A percentile compares a stretch with the other conserved stretches of the same genome.
Conservation (phyloP, 2,113 vertebrate genomes). For the Tachysurus vachellii region DNA sequence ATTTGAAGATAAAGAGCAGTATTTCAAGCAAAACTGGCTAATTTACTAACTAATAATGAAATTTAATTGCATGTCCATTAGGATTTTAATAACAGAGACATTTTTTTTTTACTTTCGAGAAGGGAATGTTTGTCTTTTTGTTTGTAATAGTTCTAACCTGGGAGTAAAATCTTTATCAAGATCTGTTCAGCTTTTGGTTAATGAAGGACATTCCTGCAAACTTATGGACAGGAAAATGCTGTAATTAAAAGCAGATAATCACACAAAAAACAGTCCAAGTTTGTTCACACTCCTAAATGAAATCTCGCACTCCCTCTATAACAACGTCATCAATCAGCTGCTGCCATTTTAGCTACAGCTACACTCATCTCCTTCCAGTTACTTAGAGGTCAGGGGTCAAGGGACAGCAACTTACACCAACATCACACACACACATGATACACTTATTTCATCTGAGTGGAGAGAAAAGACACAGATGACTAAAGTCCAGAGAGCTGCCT, state of each 20-base stretch:
- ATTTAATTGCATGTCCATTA: neutral
- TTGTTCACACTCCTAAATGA: constrained; percentile 47
- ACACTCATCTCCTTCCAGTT: constrained; percentile 38
- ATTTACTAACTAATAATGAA: neutral
- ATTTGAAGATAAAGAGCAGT: neutral
- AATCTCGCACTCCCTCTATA: constrained; percentile 55
- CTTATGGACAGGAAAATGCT: neutral
- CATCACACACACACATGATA: neutral
- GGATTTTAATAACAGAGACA: neutral
- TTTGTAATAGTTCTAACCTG: neutral
- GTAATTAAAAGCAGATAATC: neutral
- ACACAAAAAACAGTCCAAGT: neutral
- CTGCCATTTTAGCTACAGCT: constrained; percentile 53
- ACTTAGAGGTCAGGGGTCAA: constrained; percentile 19
- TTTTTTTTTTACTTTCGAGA: neutral
- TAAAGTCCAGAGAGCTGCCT: neutral
- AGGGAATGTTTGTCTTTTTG: neutral
- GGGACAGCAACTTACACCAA: constrained; percentile 1
- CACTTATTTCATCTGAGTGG: neutral
- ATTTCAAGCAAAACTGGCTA: neutral
- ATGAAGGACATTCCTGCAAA: constrained; percentile 1
- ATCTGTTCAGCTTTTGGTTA: neutral
- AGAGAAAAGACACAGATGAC: neutral
- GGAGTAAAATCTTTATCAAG: neutral
- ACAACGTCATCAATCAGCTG: constrained; percentile 56